Conservation (phyloP, 2,888 invertebrate genomes). For the Blera fallax region DNA sequence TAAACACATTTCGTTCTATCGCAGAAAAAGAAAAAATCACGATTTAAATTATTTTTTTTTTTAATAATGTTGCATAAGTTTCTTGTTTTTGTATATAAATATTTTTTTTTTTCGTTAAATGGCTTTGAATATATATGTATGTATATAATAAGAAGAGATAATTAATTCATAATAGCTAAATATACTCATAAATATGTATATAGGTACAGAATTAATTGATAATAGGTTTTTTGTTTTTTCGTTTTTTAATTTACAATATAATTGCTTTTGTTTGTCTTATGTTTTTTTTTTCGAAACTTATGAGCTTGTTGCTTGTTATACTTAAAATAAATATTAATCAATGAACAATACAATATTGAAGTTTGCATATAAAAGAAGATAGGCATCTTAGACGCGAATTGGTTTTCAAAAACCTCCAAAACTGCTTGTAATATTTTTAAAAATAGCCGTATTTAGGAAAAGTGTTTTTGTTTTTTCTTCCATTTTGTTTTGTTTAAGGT, state of each 20-base stretch:
- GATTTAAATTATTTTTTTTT: not conserved
- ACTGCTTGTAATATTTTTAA: not conserved
- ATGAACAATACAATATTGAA: conserved; percentile 20
- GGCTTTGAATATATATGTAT: conserved; percentile 54
- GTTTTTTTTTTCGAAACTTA: conserved; percentile 21
- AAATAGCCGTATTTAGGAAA: conserved; percentile 31
- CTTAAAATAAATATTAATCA: conserved; percentile 12
- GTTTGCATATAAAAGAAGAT: conserved; percentile 41
- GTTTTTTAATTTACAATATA: conserved; percentile 73
- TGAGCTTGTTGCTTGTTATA: conserved; percentile 3
- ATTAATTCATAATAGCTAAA: conserved; percentile 67
- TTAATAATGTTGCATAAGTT: conserved; percentile 8
- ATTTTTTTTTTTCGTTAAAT: conserved; percentile 40
- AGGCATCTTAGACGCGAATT: conserved; percentile 14
- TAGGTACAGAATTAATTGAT: conserved; percentile 79
- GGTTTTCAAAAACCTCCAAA: conserved; percentile 3
- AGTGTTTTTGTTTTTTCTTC: not conserved
- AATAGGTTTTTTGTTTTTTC: conserved; percentile 74
- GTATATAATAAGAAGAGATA: conserved; percentile 68
- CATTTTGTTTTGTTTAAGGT: conserved; percentile 1
- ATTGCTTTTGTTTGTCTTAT: conserved; percentile 72
- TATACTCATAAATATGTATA: conserved; percentile 68
- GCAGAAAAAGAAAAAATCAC: not conserved
- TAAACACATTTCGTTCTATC: not conserved
- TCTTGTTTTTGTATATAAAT: conserved; percentile 55